A percentile compares a stretch with the other conserved stretches of the same genome.
These are phyloP conservation scores for Adelges cooleyi DNA, from an alignment of 1,140 invertebrate species.

Conservation along the genomic window DNA sequence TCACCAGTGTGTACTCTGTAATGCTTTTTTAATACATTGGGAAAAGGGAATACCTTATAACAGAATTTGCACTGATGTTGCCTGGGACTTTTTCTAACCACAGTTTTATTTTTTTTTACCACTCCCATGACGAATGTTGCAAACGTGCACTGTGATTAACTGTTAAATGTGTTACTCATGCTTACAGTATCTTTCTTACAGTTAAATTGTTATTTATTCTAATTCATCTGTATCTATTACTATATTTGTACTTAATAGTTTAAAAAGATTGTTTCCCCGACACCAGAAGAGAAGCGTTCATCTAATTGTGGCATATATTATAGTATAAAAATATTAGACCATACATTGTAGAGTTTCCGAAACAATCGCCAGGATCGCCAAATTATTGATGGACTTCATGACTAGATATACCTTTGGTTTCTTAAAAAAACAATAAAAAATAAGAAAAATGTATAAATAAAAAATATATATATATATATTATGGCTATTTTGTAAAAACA, in stretches of 20 bases:
- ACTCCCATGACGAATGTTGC: constrained; percentile 15
- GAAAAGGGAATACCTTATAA: constrained; percentile 37
- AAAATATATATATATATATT: too few relatives aligned
- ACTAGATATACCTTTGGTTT: not conserved
- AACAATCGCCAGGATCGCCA: not conserved
- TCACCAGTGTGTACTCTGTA: constrained; percentile 48
- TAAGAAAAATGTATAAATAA: too few relatives aligned
- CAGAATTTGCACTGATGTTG: constrained; percentile 35
- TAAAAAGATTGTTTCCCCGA: constrained; percentile 15
- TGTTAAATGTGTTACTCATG: constrained; percentile 19
- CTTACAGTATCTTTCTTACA: not conserved
- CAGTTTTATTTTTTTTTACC: constrained; percentile 26
- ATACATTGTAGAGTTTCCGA: constrained; percentile 3
- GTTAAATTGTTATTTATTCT: not conserved
- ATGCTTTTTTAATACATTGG: constrained; percentile 35
- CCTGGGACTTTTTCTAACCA: constrained; percentile 6
- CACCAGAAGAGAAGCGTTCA: constrained; percentile 22
- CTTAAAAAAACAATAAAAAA: too few relatives aligned
- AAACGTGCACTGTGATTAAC: not conserved
- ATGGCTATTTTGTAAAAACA: too few relatives aligned
- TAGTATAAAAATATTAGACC: constrained; percentile 2
- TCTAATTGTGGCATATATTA: constrained; percentile 2
- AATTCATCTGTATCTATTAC: not conserved
- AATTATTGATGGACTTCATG: not conserved
- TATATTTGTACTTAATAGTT: constrained; percentile 1